These are phyloP conservation scores for Encarsia formosa DNA, from an alignment of 2,888 invertebrate species.

Conservation along the genomic window DNA sequence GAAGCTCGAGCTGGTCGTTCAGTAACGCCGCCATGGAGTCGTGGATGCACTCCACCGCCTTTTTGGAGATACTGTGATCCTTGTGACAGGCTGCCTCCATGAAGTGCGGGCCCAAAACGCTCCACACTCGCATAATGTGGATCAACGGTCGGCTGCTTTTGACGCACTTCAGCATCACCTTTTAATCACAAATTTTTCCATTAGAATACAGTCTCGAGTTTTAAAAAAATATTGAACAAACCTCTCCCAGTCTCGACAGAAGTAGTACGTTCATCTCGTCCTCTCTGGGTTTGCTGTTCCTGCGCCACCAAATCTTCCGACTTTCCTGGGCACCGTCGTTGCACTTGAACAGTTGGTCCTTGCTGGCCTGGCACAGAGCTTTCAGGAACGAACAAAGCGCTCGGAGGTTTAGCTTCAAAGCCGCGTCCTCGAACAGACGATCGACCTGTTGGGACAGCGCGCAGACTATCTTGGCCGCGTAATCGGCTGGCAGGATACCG, in stretches of 20 bases:
- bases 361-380: slow-evolving; percentile 81
- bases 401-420: slow-evolving; percentile 78
- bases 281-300: slow-evolving; percentile 45
- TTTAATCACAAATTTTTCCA: background rate
- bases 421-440: slow-evolving; percentile 84
- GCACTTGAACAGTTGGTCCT: slow-evolving; percentile 60
- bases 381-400: slow-evolving; percentile 78
- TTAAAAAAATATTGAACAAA: background rate
- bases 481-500: slow-evolving; percentile 67
- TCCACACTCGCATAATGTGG: slow-evolving; percentile 90
- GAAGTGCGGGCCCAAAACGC: slow-evolving; percentile 85
- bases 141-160: slow-evolving; percentile 82
- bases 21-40: slow-evolving; percentile 85
- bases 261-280: slow-evolving; percentile 55
- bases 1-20: slow-evolving; percentile 81
- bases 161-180: slow-evolving; percentile 75
- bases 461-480: slow-evolving; percentile 85
- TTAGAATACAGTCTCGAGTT: background rate
- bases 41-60: slow-evolving; percentile 88
- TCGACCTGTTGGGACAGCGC: slow-evolving; percentile 87
- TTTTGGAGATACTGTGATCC: slow-evolving; percentile 82
- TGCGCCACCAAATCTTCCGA: slow-evolving; percentile 49
- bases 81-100: slow-evolving; percentile 94
- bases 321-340: slow-evolving; percentile 38
- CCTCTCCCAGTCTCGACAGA: slow-evolving; percentile 81